phyloP scores from a whole-genome alignment of 1,140 invertebrate genomes.

The Temnothorax nylanderi region DNA sequence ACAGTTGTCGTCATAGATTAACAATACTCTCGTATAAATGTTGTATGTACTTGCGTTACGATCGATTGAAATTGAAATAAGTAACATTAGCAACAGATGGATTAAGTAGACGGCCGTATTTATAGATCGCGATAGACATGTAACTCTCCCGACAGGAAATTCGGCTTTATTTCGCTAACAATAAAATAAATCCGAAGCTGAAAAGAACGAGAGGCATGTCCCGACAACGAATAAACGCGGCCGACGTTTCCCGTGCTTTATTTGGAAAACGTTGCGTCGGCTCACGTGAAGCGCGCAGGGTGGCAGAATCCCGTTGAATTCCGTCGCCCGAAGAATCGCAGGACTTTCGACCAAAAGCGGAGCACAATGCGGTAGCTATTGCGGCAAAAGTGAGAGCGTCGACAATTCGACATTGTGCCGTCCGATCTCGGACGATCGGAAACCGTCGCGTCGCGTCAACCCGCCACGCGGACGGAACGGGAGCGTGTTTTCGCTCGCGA shows the following conservation, averaged over 20 bases:
- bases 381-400: conserved; percentile 17
- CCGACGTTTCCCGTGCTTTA: conserved; percentile 44
- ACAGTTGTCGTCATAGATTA: not conserved
- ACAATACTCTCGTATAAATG: not conserved
- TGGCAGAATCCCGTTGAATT: not conserved
- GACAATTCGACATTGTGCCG: not conserved
- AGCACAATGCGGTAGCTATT: conserved; percentile 16
- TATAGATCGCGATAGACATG: no score
- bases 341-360: not conserved
- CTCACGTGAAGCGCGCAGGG: not conserved
- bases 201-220: not conserved
- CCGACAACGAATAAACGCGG: conserved; percentile 23
- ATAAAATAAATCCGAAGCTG: not conserved
- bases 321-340: conserved; percentile 31
- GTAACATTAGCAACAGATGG: not conserved
- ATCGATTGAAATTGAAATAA: not conserved
- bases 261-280: conserved; percentile 8
- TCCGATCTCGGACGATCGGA: conserved; percentile 14
- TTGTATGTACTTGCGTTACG: not conserved
- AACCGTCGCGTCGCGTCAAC: not conserved
- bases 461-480: not conserved
- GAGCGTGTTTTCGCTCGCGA: not conserved
- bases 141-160: not conserved
- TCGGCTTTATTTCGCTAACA: not conserved
- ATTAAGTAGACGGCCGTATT: no score